These are phyloP conservation scores for Drosophila niveifrons DNA, from an alignment of 2,888 invertebrate genomes.

Conservation along the genomic window DNA sequence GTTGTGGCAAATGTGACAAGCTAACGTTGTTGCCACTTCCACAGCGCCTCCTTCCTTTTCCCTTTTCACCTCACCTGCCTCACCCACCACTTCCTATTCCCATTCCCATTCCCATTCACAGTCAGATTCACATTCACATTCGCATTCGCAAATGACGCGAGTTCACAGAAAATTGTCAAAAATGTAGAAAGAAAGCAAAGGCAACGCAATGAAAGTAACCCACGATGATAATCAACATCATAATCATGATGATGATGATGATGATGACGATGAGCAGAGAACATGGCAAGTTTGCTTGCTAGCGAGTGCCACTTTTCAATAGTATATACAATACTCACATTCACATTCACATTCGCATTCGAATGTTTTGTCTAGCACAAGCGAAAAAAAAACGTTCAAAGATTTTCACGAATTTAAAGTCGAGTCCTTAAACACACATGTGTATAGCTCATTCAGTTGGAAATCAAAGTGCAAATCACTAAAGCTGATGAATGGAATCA, in stretches of 20 bases:
- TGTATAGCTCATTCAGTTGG: background rate
- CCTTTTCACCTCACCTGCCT: background rate
- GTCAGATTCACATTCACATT: conserved; percentile 7
- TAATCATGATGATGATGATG: conserved; percentile 23
- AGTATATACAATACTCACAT: background rate
- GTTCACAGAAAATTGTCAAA: conserved; percentile 72
- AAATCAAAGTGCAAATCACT: background rate
- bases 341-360: background rate
- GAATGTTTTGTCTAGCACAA: conserved; percentile 5
- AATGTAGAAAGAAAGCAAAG: conserved; percentile 61
- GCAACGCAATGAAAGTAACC: conserved; percentile 41
- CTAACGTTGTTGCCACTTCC: conserved; percentile 47
- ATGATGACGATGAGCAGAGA: conserved; percentile 21
- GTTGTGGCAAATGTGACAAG: conserved; percentile 75
- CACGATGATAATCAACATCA: conserved; percentile 44
- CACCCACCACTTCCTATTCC: conserved; percentile 2
- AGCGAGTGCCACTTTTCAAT: conserved; percentile 13
- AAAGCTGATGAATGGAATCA: background rate
- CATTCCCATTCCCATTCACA: background rate
- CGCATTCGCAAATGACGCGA: conserved; percentile 55
- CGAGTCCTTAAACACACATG: background rate
- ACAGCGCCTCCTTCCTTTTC: background rate
- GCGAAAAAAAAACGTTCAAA: conserved; percentile 8
- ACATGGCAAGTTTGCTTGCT: conserved; percentile 10
- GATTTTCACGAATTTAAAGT: conserved; percentile 30